Evolutionary conservation across 2,113 vertebrate species (phyloP).

Genomic region (Dryoscopus gambensis): DNA sequence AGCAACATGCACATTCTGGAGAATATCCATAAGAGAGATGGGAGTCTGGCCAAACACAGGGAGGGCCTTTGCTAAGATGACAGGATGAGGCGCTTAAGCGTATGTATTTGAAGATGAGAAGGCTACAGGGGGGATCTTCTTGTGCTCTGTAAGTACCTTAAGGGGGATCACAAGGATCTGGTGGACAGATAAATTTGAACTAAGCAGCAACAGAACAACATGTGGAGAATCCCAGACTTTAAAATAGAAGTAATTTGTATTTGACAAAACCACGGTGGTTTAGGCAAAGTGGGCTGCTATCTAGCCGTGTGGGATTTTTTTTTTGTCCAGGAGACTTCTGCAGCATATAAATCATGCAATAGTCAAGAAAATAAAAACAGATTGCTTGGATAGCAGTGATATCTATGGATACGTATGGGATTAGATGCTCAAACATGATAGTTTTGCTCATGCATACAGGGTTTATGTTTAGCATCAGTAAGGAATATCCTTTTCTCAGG

Average conservation of each 20-base stretch:
- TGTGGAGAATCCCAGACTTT: background rate
- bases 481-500: background rate
- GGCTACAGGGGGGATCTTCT: constrained; percentile 60
- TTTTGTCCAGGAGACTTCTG: background rate
- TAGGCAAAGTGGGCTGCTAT: background rate
- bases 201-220: constrained; percentile 37
- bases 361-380: background rate
- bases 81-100: constrained; percentile 25
- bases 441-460: background rate
- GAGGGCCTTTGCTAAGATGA: constrained; percentile 32
- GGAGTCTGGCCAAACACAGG: background rate
- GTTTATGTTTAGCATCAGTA: background rate
- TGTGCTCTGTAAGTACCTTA: constrained; percentile 55
- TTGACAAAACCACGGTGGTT: background rate
- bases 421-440: background rate
- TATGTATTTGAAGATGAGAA: constrained; percentile 49
- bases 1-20: background rate
- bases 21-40: background rate
- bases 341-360: background rate
- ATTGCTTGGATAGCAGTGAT: background rate
- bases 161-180: constrained; percentile 61
- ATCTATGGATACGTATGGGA: background rate
- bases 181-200: constrained; percentile 31
- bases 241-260: constrained; percentile 15
- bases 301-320: background rate